Evolutionary conservation across 2,113 vertebrate species (phyloP), one percentile per base, ranked within the genome.

Genomic region (Actenoides lindsayi): DNA sequence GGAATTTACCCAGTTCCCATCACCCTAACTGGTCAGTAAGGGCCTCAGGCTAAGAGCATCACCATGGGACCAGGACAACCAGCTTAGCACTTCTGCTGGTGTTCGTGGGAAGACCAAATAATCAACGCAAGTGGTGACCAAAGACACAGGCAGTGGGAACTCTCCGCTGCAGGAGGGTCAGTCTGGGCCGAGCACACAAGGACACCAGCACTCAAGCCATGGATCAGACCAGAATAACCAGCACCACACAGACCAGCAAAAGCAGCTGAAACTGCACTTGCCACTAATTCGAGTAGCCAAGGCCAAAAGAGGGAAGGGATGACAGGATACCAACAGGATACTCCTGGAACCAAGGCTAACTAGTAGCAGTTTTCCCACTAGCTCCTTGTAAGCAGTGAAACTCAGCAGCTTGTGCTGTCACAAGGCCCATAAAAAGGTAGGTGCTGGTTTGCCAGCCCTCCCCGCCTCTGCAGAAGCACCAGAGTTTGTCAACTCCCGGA

Each of bases 161-260:
- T 2, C 44, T 31, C 63, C 21, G 1, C 2, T 9, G 25, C 82
- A 81, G 30, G 35, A n/a, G 15, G 24, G n/a, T 37, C 7, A 50
- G 48, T 50, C 48, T 24, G 48, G 48, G 24, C 21, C 48, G 12
- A 24, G 48, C 48, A 50, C 23, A 13, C 21, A n/a, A 24, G 3
- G 0, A 6, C 14, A 4, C 10, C 1, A 20, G 60, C 24, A 33
- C 50, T 51, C 7, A 1, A 90, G 74, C 39, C 54, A 11, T 0
- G 0, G 78, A 12, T 57, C 30, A 14, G 46, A 56, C 64, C 91
- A 25, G 63, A 85, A 59, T 50, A 50, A 21, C 48, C 48, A 2
- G 6, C 70, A 54, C 23, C 3, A 44, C 3, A 24, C 48, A 82
- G 56, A 59, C n/a, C 27, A 67, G 51, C 4, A 10, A 78, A 42